Base-by-base conservation (phyloP, 2,888 invertebrate genomes). In the Phlogophora meticulosa region DNA sequence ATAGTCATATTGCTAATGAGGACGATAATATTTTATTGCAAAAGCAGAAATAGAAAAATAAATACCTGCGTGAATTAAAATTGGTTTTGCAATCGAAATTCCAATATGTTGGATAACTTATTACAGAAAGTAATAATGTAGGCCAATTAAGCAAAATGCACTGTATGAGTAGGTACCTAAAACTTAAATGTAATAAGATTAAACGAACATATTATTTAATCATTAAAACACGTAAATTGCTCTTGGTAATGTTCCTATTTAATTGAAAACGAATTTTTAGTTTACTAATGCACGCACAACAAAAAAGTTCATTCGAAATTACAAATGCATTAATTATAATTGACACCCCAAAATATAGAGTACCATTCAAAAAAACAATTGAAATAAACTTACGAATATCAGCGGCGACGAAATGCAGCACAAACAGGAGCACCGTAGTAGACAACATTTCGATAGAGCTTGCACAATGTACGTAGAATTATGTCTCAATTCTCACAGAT, bases 311-410 rank as follows among this genome's bases (percentile, higher is more conserved):
- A 28, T 28, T 28, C 28, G 28, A 28, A 4, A 15, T 7, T 2
- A 28, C 17, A 24, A 17, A 7, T 42, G 32, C 11, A 15, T 5
- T 3, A 7, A n/a, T 7, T n/a, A 3, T 62, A 13, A 38, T 7
- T 45, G 7, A 15, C 17, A 52, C 10, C 2, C 32, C 13, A 22
- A 22, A 46, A 24, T 7, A 2, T 11, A 22, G 0, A 28, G 28
- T 28, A 28, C 5, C 28, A 4, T 4, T 28, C 2, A 56, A 20
- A 66, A 9, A 20, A 36, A 17, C 58, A 24, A 1, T 34, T 24
- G 46, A 61, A 48, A 53, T 9, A 0, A 62, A 93, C 95, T 94
- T 89, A 95, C 95, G 95, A 85, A 95, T 91, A 83, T 95, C 94
- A 65, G 94, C 93, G 55, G 91, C 88, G 70, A 87, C 92, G 70